Evolutionary conservation across 2,797 vertebrate species (phyloP), one percentile per base, ranked within the genome.

Genomic region (Spondyliosoma cantharus): DNA sequence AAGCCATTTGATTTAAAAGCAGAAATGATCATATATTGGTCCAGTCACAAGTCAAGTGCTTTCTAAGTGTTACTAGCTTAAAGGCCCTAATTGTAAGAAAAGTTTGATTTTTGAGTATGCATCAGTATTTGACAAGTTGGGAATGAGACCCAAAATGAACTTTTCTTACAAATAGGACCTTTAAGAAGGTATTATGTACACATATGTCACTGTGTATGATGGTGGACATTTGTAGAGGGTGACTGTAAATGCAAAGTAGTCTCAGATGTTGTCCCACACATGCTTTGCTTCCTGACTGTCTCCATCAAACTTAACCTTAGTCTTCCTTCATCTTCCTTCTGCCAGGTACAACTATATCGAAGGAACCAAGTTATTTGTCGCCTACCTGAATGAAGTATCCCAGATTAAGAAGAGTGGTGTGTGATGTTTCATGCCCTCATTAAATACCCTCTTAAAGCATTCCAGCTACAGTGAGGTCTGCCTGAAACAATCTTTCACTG

Each of bases 321-420:
- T 17, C 20, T 60, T 71, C 37, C 1, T 50, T 29, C 0, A 32
- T n/a, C 42, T 58, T 29, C 42, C 22, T 54, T 83, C 72, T 85
- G 20, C 7, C 83, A 98, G 97, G 86, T 92, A 93, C 87, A 98
- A 97, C 90, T 98, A 97, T 71, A 96, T 97, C 13, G 93, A 96
- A 69, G 97, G 97, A 82, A 96, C 95, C 73, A 98, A 99, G 89
- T 76, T 96, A 69, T 97, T 97, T 83, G 95, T 96, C 57, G 80
- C 92, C 63, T 97, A 90, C 90, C 88, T 96, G 71, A 76, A 96
- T 29, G 94, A 96, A 88, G 94, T 95, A 5, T 87, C 93, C 68
- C 86, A 93, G 73, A 93, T 95, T 27, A 78, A 86, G 45, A 89
- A 65, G 75, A 75, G 67, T 16, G 86, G 69, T 66, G 88, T 90